Base-by-base conservation (phyloP, 92 coral and sea anemone genomes). In the Heteractis magnifica region DNA sequence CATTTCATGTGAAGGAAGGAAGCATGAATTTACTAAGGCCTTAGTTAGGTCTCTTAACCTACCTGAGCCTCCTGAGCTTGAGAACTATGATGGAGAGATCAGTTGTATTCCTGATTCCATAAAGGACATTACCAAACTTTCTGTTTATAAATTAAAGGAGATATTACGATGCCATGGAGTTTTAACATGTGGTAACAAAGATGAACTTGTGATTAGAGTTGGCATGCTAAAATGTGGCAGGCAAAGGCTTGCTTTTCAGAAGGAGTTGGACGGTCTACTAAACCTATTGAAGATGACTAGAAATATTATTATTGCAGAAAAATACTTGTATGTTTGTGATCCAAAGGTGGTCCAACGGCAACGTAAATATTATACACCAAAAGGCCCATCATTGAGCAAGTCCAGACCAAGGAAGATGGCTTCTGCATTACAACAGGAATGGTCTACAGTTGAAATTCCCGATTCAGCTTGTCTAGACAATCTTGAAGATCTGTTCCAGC, bases 111-210 rank as follows among this genome's bases (percentile, higher is more conserved):
- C 92, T 19, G 80, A 80, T 56, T 59, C 81, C 18, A 65, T 91
- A 21, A 89, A 87, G 21, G 92, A 87, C 12, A 81, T 92, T 71
- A 53, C 82, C 15, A 91, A 91, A 56, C 20, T 89, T 82, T 80
- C 90, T 51, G 68, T 89, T 12, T 92, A 79, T 60, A 78, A 75
- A 71, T 78, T 89, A 41, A 82, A 87, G 65, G 87, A 89, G 44
- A 89, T 92, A 41, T 80, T 89, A 6, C 79, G 79, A 76, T 76
- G 52, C 72, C 95, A 89, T 85, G 89, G 89, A n/a, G 68, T 92
- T 51, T 50, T 89, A 51, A 91, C 87, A 82, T 82, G 92, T 91
- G 92, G 92, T n/a, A 86, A 50, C 53, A 91, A 86, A 71, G 94
- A 88, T 51, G 92, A 91, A 52, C 68, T 91, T 77, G 92, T 85